phyloP scores from a whole-genome alignment of 1,140 invertebrate species.

The Drosophila neocordata region DNA sequence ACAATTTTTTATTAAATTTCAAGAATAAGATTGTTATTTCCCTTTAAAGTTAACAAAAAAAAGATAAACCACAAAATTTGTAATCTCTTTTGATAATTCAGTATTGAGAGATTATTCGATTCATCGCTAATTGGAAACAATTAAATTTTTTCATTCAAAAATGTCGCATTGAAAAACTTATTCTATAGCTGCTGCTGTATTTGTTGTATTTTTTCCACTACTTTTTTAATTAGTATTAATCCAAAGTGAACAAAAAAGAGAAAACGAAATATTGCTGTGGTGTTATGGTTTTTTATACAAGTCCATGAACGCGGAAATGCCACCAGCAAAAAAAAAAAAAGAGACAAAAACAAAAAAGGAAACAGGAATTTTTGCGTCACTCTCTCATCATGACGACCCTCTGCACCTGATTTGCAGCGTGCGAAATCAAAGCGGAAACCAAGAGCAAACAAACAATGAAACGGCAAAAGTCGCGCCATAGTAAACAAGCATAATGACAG shows the following conservation, averaged over 20 bases:
- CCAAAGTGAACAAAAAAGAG: conserved; percentile 18
- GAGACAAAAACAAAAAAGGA: background rate
- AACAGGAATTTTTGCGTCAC: background rate
- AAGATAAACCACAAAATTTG: too few species aligned
- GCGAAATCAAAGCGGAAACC: conserved; percentile 62
- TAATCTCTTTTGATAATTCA: background rate
- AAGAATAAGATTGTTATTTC: too few species aligned
- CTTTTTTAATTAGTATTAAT: conserved; percentile 50
- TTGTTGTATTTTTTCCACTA: background rate
- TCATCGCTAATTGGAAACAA: background rate
- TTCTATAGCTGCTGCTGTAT: background rate
- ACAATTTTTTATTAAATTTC: too few species aligned
- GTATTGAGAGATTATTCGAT: background rate
- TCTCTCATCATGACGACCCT: too few species aligned
- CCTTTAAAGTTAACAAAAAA: too few species aligned
- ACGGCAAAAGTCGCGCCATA: conserved; percentile 76
- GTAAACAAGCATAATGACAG: conserved; percentile 77
- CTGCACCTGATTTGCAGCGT: conserved; percentile 27
- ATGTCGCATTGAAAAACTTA: conserved; percentile 11
- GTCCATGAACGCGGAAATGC: conserved; percentile 15
- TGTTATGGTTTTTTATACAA: conserved; percentile 23
- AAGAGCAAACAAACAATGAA: conserved; percentile 55
- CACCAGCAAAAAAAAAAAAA: background rate
- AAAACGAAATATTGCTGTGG: background rate
- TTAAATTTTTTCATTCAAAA: conserved; percentile 4